Evolutionary conservation across 2,888 invertebrate genomes (phyloP).

Genomic region (Dascillus cervinus): DNA sequence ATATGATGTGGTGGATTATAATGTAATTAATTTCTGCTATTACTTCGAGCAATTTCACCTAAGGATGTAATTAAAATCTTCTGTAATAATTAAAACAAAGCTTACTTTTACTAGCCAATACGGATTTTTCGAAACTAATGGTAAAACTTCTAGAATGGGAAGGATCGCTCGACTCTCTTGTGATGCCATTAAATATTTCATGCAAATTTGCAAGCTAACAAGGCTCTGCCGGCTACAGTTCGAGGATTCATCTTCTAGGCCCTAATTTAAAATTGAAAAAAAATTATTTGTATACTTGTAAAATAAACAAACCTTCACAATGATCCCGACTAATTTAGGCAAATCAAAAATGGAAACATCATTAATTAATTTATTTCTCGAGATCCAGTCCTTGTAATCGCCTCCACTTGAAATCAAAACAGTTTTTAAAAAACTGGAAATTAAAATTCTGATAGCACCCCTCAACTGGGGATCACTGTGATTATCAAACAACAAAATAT

Average conservation of each 20-base stretch:
- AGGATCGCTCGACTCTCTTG: conserved; percentile 49
- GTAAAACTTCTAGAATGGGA: conserved; percentile 53
- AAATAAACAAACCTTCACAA: conserved; percentile 56
- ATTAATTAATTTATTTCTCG: conserved; percentile 6
- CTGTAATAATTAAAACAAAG: background rate
- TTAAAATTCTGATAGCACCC: conserved; percentile 60
- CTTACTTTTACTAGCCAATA: conserved; percentile 81
- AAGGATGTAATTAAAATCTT: conserved; percentile 4
- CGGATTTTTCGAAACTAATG: conserved; percentile 59
- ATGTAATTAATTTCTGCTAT: conserved; percentile 53
- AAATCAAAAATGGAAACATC: conserved; percentile 40
- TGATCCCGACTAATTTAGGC: conserved; percentile 46
- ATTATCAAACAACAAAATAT: conserved; percentile 60
- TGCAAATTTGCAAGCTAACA: conserved; percentile 51
- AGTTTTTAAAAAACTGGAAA: conserved; percentile 59
- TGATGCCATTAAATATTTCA: conserved; percentile 55
- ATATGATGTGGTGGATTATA: conserved; percentile 48
- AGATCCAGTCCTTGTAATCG: conserved; percentile 46
- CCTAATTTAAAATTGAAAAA: conserved; percentile 46
- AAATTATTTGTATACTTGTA: conserved; percentile 8
- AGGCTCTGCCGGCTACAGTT: conserved; percentile 67
- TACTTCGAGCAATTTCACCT: conserved; percentile 60
- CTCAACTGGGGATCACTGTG: conserved; percentile 79
- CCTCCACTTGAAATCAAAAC: conserved; percentile 51
- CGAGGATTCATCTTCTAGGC: conserved; percentile 66